Evolutionary conservation across 2,113 vertebrate genomes (phyloP), one percentile per base, ranked within the genome.

Genomic region (Accipiter cooperii): DNA sequence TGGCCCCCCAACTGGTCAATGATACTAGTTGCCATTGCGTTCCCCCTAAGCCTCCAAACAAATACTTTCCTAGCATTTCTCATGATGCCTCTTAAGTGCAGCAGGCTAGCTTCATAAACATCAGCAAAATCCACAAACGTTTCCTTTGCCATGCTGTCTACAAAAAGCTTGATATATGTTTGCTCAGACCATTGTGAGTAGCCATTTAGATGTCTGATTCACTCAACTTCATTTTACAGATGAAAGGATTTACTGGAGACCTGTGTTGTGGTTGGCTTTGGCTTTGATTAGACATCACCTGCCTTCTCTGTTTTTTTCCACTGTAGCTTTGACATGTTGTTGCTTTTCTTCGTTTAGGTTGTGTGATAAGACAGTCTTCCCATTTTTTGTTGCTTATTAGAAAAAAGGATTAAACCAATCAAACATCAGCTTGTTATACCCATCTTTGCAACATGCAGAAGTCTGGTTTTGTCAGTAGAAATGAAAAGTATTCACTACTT

Each of bases 141-240:
- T 38, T 55, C 20, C 38, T 90, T 85, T 92, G 4, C n/a, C 51
- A 38, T 17, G 12, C 7, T 61, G 3, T 19, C 21, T 46, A 8
- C 18, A n/a, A 38, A 86, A 71, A 36, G 1, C 21, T 77, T 1
- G 0, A 10, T 10, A 1, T 11, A 5, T 25, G 2, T 47, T 79
- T 90, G 8, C 33, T 38, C 10, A 4, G 8, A 63, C 17, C 10
- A n/a, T 42, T 6, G 4, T 38, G 26, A 75, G 24, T 28, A 31
- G 26, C 31, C 11, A 26, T 68, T 84, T 73, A 61, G 84, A 5
- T 44, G 26, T 52, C 51, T 36, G 26, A 25, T 47, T 64, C 22
- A 10, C 21, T 81, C 47, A 57, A 34, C 28, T 57, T 34, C 9
- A 13, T 84, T 94, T 87, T 58, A 19, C 17, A 60, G 34, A 71